These are phyloP conservation scores for Nerophis lumbriciformis DNA, from an alignment of 2,113 vertebrate genomes.

Conservation along the genomic window DNA sequence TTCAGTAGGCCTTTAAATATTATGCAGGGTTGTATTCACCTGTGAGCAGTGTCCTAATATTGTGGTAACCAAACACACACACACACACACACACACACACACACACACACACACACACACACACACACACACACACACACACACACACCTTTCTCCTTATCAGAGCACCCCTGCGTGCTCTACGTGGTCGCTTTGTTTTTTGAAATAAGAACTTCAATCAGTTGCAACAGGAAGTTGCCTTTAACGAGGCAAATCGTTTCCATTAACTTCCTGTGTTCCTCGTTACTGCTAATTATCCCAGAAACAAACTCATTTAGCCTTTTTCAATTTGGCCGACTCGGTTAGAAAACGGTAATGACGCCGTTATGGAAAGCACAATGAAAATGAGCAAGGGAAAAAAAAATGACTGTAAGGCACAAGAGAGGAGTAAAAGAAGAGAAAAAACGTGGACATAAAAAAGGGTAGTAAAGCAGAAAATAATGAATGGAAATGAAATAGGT, in stretches of 20 bases:
- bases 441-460: conserved; percentile 25
- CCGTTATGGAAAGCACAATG: conserved; percentile 57
- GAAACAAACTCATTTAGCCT: conserved; percentile 73
- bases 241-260: conserved; percentile 64
- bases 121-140: neutral
- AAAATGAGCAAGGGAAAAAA: conserved; percentile 38
- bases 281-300: conserved; percentile 70
- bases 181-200: conserved; percentile 36
- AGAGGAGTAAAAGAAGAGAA: neutral
- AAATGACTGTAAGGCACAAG: conserved; percentile 48
- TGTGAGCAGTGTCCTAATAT: no score
- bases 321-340: conserved; percentile 72
- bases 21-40: no score
- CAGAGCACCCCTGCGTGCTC: conserved; percentile 24
- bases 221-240: conserved; percentile 55
- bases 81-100: no score
- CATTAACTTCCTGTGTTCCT: conserved; percentile 75
- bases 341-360: conserved; percentile 73
- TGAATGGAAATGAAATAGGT: neutral
- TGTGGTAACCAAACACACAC: no score
- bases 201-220: conserved; percentile 60
- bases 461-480: conserved; percentile 1
- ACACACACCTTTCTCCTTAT: conserved; percentile 9
- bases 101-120: no score
- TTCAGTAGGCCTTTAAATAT: no score